Evolutionary conservation across 2,113 vertebrate species (phyloP).

Genomic region (Catharus fuscescens): DNA sequence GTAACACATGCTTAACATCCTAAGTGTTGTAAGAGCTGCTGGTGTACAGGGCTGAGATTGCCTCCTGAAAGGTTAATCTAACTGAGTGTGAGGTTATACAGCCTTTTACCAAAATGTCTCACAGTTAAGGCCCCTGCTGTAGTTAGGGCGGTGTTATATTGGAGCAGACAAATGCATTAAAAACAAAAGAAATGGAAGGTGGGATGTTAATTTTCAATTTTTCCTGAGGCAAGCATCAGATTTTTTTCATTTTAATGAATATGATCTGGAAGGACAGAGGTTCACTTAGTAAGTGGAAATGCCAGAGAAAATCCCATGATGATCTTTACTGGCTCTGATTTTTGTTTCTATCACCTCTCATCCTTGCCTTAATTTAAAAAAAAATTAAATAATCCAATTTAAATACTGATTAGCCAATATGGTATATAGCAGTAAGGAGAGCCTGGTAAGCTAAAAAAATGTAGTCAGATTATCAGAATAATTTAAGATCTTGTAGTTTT

Average conservation of each 20-base stretch:
- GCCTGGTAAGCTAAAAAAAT: background rate
- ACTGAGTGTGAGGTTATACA: background rate
- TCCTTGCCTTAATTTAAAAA: background rate
- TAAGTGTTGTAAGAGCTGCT: slow-evolving; percentile 24
- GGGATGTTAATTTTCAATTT: background rate
- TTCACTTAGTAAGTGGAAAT: background rate
- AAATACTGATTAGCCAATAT: background rate
- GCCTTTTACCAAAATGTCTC: background rate
- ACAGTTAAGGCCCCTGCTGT: background rate
- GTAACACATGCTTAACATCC: slow-evolving; percentile 21
- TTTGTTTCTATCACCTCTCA: background rate
- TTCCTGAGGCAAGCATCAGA: background rate
- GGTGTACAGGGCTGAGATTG: background rate
- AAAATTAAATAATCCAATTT: background rate
- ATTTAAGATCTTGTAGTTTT: background rate
- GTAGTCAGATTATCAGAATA: background rate
- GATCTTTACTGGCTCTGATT: background rate
- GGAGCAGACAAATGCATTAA: background rate
- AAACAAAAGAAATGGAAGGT: background rate
- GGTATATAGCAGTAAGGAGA: background rate
- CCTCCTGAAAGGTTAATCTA: slow-evolving; percentile 49
- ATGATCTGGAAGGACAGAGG: background rate
- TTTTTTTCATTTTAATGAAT: background rate
- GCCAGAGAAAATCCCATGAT: background rate
- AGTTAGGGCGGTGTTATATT: background rate